Base-by-base conservation (phyloP, 2,797 vertebrate genomes). In the Sciurus carolinensis region DNA sequence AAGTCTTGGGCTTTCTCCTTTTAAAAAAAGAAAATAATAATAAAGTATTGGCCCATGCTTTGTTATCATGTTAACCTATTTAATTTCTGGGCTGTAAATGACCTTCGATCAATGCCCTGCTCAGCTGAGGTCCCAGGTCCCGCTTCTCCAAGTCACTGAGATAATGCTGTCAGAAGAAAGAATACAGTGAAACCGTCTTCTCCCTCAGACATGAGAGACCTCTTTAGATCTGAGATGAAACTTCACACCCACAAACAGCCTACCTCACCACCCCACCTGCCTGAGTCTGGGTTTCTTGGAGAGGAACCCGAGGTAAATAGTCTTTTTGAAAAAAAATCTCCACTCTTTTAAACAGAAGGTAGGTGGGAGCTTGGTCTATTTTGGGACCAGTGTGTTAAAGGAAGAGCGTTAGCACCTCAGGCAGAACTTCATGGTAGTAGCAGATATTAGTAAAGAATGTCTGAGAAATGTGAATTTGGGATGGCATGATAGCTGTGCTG, bases 351-450 rank as follows among this genome's bases (percentile, higher is more conserved):
- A 95, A 89, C 79, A 95, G 79, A 96, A 94, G 62, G 75, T 89
- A 22, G 88, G 73, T 92, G 44, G 84, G 52, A 94, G 79, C 95
- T 24, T 52, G 26, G 13, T 66, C 44, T 95, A 91, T 94, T 96
- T 97, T 59, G 75, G 73, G 24, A 92, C 17, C 28, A 88, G 22
- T 62, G 62, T 97, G 57, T 86, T 96, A 77, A 94, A 92, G 59
- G 72, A 79, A 18, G 62, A 77, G 22, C 84, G 69, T 42, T 64
- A 47, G 84, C 44, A 96, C 66, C 73, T 54, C 20, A 79, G 24
- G 42, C 82, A 80, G 71, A 80, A 72, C 10, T 86, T 72, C 13
- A 0, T 71, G 47, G 57, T 92, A 17, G 39, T n/a, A 77, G n/a
- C 44, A 94, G 83, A 84, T 87, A 89, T 80, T 97, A 94, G 59